These are phyloP conservation scores for Chrysomela aeneicollis DNA, from an alignment of 2,888 invertebrate species.

Conservation along the genomic window DNA sequence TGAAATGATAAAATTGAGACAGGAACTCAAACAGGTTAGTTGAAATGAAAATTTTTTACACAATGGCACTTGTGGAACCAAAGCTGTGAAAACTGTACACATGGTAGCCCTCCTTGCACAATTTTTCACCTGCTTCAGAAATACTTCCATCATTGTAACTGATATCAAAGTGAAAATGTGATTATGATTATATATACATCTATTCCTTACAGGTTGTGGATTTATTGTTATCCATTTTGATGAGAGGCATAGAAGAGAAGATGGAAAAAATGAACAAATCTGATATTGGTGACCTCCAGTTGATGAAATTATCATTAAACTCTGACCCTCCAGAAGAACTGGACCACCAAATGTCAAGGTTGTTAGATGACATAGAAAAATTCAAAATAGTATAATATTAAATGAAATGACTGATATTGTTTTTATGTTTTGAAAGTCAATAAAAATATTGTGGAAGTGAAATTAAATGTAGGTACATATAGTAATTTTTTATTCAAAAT, in stretches of 20 bases:
- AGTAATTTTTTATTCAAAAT: no score
- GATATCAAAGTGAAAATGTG: no score
- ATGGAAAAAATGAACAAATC: slow-evolving; percentile 37
- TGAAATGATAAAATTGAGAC: slow-evolving; percentile 60
- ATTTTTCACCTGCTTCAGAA: no score
- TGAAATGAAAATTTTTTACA: background rate
- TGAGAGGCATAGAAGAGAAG: slow-evolving; percentile 41
- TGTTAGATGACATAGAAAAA: slow-evolving; percentile 55
- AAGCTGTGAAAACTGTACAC: no score
- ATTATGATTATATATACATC: no score
- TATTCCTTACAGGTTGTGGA: slow-evolving; percentile 47
- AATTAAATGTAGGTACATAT: no score
- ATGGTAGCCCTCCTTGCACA: no score
- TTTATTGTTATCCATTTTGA: slow-evolving; percentile 45
- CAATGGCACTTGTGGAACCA: background rate
- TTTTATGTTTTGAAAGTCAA: no score
- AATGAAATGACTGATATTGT: background rate
- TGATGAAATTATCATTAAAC: slow-evolving; percentile 56
- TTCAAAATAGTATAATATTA: slow-evolving; percentile 34
- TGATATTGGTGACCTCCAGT: slow-evolving; percentile 46
- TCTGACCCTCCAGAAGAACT: slow-evolving; percentile 49
- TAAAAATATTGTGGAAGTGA: no score
- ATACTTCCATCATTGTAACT: no score
- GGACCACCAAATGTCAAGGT: slow-evolving; percentile 56
- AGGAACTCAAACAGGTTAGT: slow-evolving; percentile 59